A percentile compares a stretch with the other conserved stretches of the same genome.
phyloP scores from a whole-genome alignment of 2,888 invertebrate genomes.

The Cotesia congregata region DNA sequence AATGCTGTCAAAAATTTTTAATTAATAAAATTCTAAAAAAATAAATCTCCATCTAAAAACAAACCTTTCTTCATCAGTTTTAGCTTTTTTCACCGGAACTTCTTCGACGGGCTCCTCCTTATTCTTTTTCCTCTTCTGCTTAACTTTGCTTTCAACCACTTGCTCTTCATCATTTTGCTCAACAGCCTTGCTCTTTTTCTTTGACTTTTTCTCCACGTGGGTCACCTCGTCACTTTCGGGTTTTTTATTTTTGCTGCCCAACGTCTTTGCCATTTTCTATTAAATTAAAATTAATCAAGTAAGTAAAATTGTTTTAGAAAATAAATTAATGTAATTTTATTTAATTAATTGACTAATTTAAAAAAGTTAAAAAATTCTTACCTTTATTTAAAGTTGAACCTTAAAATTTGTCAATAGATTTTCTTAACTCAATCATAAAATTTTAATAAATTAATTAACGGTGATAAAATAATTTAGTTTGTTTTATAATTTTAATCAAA shows the following conservation, averaged over 20 bases:
- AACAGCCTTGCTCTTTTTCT: slow-evolving; percentile 7
- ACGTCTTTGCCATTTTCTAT: slow-evolving; percentile 10
- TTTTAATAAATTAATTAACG: background rate
- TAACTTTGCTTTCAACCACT: slow-evolving; percentile 23
- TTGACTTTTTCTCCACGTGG: slow-evolving; percentile 7
- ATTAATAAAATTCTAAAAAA: slow-evolving; percentile 14
- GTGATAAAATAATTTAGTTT: background rate
- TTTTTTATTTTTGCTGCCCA: background rate
- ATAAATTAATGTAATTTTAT: background rate
- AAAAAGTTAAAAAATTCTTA: background rate
- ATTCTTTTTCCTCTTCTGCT: slow-evolving; percentile 21
- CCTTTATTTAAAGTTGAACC: background rate
- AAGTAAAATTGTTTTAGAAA: too few relatives aligned
- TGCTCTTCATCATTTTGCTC: slow-evolving; percentile 22
- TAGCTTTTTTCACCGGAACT: slow-evolving; percentile 26
- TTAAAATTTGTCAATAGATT: background rate
- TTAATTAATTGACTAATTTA: background rate
- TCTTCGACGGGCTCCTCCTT: slow-evolving; percentile 11
- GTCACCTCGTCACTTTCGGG: background rate
- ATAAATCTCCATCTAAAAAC: background rate
- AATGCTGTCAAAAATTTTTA: slow-evolving; percentile 30
- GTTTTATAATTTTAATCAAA: background rate
- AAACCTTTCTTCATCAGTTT: slow-evolving; percentile 24
- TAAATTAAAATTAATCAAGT: background rate
- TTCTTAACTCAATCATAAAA: background rate